Conservation (phyloP, 2,113 vertebrate genomes). For the Morone chrysops region DNA sequence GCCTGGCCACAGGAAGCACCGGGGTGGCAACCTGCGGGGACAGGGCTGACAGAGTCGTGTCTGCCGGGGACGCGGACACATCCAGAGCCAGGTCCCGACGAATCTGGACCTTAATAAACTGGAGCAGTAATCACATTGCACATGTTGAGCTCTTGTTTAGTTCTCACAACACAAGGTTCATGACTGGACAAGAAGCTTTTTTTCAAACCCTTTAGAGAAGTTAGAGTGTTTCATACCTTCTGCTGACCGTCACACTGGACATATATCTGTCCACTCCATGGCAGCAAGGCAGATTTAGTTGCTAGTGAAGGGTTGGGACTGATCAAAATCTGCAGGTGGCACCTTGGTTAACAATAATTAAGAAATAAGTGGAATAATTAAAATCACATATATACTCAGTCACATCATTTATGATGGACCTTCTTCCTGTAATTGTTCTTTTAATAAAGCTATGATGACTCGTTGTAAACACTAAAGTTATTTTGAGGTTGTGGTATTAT, state of each 20-base stretch:
- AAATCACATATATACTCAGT: neutral
- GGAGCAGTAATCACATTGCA: slow-evolving; percentile 7
- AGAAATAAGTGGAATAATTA: neutral
- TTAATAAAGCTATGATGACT: neutral
- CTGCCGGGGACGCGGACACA: slow-evolving; percentile 68
- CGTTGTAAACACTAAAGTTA: neutral
- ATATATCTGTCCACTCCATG: slow-evolving; percentile 94
- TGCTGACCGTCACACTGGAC: slow-evolving; percentile 89
- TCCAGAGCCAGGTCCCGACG: slow-evolving; percentile 80
- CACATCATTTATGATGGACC: neutral
- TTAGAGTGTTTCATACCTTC: slow-evolving; percentile 85
- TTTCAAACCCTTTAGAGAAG: neutral
- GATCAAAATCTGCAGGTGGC: slow-evolving; percentile 90
- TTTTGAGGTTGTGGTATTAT: neutral
- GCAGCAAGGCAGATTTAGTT: slow-evolving; percentile 86
- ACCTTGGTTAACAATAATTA: slow-evolving; percentile 76
- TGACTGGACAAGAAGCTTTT: neutral
- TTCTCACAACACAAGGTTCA: neutral
- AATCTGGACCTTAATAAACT: slow-evolving; percentile 93
- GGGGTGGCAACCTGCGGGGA: slow-evolving; percentile 80
- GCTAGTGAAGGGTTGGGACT: slow-evolving; percentile 93
- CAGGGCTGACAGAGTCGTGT: slow-evolving; percentile 68
- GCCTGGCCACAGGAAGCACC: slow-evolving; percentile 73
- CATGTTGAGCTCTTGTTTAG: neutral
- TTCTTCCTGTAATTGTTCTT: neutral